Conservation (phyloP, 2,113 vertebrate genomes). For the Erinaceus europaeus region DNA sequence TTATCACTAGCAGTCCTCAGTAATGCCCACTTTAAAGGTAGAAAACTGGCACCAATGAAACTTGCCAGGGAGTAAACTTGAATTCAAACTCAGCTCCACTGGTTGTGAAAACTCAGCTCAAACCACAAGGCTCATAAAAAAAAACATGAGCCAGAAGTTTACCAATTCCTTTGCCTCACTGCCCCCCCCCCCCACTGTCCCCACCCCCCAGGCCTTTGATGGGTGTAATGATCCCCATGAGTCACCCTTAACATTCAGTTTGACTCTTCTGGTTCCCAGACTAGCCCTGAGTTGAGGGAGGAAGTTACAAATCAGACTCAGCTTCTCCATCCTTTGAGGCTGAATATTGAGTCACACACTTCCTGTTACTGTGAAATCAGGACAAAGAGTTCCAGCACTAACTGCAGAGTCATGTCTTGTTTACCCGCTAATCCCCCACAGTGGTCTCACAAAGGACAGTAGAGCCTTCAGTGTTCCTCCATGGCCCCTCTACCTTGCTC, state of each 20-base stretch:
- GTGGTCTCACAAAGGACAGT: not conserved
- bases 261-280: conserved; percentile 14
- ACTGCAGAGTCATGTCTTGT: conserved; percentile 20
- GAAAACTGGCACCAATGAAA: not conserved
- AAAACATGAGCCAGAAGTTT: no score
- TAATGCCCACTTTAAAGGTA: not conserved
- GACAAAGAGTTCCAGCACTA: conserved; percentile 50
- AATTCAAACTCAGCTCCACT: no score
- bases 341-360: conserved; percentile 61
- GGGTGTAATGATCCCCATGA: not conserved
- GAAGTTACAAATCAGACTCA: conserved; percentile 50
- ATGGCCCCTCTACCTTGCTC: not conserved
- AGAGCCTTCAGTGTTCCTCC: rapidly evolving
- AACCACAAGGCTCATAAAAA: not conserved
- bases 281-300: not conserved
- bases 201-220: not conserved
- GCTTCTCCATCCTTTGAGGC: conserved; percentile 42
- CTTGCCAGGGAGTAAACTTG: not conserved
- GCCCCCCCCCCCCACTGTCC: not conserved
- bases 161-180: not conserved
- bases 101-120: not conserved
- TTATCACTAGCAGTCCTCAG: no score
- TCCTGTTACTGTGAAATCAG: conserved; percentile 48
- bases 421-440: not conserved
- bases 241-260: not conserved